Conservation (phyloP, 2,113 vertebrate genomes). For the Hemicordylus capensis region DNA sequence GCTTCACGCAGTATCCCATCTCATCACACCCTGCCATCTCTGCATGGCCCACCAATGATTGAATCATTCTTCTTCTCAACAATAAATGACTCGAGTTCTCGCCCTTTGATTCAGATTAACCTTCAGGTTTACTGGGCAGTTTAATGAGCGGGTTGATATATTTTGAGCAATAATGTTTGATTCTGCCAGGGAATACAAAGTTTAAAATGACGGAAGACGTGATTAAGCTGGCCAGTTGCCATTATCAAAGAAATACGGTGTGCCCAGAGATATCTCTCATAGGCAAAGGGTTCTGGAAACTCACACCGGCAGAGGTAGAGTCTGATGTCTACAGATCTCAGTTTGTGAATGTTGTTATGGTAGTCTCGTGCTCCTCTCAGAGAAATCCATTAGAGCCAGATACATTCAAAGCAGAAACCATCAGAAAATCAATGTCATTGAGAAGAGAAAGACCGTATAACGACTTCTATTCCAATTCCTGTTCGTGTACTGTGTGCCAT, state of each 20-base stretch:
- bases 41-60: background rate
- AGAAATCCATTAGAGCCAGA: conserved; percentile 67
- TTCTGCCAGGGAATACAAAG: background rate
- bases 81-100: background rate
- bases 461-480: conserved; percentile 70
- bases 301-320: background rate
- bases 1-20: no score
- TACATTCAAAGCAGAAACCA: conserved; percentile 58
- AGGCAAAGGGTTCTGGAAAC: background rate
- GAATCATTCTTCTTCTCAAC: background rate
- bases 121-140: conserved; percentile 23
- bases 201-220: background rate
- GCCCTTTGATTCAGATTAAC: background rate
- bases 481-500: conserved; percentile 57
- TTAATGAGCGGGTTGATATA: conserved; percentile 31
- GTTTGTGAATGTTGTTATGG: conserved; percentile 48
- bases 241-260: background rate
- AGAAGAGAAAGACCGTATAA: conserved; percentile 50
- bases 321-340: conserved; percentile 43
- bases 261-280: background rate
- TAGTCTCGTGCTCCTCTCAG: conserved; percentile 37
- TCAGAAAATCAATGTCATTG: conserved; percentile 57
- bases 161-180: conserved; percentile 50
- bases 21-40: background rate
- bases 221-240: background rate